Percentiles rank a stretch among this genome's conserved stretches.
These are phyloP conservation scores for Enteromius treurensis DNA, from an alignment of 2,797 vertebrate species.

Conservation along the genomic window DNA sequence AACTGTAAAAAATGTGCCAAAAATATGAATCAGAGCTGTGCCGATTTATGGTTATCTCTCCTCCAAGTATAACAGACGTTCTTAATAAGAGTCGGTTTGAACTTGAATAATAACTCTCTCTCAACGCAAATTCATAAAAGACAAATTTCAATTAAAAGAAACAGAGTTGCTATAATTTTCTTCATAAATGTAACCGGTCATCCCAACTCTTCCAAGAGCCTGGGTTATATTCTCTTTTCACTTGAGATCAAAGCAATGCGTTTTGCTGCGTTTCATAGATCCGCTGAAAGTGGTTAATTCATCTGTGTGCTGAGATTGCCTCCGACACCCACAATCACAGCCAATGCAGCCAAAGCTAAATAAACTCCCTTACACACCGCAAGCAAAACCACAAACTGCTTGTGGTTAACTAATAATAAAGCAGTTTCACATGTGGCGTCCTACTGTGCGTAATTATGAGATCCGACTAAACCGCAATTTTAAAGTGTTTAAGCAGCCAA, in stretches of 20 bases:
- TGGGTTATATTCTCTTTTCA: conserved; percentile 16
- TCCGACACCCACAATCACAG: conserved; percentile 40
- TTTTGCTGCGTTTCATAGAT: conserved; percentile 24
- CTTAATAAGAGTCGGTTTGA: not conserved
- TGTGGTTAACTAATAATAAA: conserved; percentile 42
- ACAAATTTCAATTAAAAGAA: conserved; percentile 20
- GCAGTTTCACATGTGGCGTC: conserved; percentile 8
- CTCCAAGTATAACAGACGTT: not conserved
- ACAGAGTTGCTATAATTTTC: conserved; percentile 14
- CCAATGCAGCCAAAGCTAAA: conserved; percentile 21
- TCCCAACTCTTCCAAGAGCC: conserved; percentile 25
- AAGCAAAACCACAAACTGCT: conserved; percentile 45
- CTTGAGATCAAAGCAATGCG: conserved; percentile 17
- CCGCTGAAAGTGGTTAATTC: conserved; percentile 23
- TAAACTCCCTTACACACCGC: conserved; percentile 27
- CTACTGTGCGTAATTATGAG: conserved; percentile 42
- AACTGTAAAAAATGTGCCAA: not conserved
- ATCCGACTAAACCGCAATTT: conserved; percentile 33
- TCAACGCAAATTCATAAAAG: not conserved
- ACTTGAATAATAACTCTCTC: conserved; percentile 10
- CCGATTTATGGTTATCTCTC: not conserved
- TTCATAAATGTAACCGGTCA: conserved; percentile 7
- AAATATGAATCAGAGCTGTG: not conserved
- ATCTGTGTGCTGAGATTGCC: conserved; percentile 16
- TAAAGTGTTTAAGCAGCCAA: conserved; percentile 25